Conservation (phyloP, 2,113 vertebrate genomes). For the Neofelis nebulosa region DNA sequence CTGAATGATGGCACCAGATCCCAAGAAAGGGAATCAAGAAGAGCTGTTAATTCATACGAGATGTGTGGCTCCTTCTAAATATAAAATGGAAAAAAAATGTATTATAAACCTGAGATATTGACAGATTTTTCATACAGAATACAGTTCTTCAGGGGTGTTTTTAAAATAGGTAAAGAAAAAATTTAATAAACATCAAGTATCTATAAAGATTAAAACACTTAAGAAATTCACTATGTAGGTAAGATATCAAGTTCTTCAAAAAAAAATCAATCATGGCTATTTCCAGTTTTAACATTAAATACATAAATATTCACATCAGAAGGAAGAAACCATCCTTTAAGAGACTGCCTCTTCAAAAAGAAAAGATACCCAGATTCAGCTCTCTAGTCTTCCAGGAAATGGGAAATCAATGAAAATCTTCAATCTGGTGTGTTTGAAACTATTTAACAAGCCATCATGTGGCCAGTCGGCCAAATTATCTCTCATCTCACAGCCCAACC, state of each 20-base stretch:
- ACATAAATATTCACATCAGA: background rate
- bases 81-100: background rate
- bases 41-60: background rate
- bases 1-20: background rate
- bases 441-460: conserved; percentile 49
- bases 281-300: conserved; percentile 47
- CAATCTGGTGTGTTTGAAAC: conserved; percentile 23
- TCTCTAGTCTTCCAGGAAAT: conserved; percentile 56
- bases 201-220: conserved; percentile 44
- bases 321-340: background rate
- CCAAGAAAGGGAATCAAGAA: background rate
- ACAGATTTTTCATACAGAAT: background rate
- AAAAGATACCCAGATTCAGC: background rate
- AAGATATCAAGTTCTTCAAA: background rate
- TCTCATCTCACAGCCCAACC: conserved; percentile 14
- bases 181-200: background rate
- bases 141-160: conserved; percentile 4
- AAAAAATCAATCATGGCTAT: conserved; percentile 23
- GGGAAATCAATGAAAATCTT: conserved; percentile 66
- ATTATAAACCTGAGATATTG: background rate
- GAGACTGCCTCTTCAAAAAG: background rate
- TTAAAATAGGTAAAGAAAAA: conserved; percentile 45
- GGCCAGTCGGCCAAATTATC: conserved; percentile 16
- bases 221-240: background rate
- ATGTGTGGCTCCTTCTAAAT: background rate